Percentiles rank a stretch among this genome's conserved stretches.
Evolutionary conservation across 2,888 invertebrate species (phyloP).

Genomic region (Eupithecia pulchellata): DNA sequence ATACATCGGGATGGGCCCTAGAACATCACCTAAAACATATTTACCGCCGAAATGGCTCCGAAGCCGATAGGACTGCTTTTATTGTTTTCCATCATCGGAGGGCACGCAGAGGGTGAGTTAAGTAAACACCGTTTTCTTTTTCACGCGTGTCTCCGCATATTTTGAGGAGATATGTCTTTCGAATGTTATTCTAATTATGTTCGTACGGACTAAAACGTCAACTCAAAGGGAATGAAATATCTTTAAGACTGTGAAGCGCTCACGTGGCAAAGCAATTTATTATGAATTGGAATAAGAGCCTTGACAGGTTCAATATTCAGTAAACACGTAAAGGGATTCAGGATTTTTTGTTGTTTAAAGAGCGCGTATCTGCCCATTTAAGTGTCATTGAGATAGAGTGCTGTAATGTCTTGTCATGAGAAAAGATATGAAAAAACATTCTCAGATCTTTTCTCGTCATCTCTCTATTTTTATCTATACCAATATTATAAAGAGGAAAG

Average conservation of each 20-base stretch:
- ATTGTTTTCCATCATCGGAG: conserved; percentile 69
- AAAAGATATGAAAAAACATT: conserved; percentile 1
- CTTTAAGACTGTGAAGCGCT: neutral
- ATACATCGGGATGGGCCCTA: conserved; percentile 75
- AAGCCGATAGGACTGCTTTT: conserved; percentile 70
- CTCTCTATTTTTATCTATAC: neutral
- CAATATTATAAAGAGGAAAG: no score
- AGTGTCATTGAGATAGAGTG: conserved; percentile 15
- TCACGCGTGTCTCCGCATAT: conserved; percentile 57
- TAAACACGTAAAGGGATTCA: conserved; percentile 8
- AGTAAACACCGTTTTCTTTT: conserved; percentile 62
- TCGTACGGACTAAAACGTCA: conserved; percentile 1
- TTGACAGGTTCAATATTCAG: neutral
- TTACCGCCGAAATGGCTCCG: conserved; percentile 78
- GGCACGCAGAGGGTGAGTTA: conserved; percentile 67
- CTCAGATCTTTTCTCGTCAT: no score
- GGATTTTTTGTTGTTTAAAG: conserved; percentile 2
- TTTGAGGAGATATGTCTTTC: conserved; percentile 31
- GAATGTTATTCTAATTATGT: conserved; percentile 13
- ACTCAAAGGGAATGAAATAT: conserved; percentile 13
- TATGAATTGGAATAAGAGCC: neutral
- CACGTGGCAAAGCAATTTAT: conserved; percentile 4
- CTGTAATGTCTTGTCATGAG: neutral
- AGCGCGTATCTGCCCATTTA: neutral
- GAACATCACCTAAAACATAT: conserved; percentile 66